phyloP scores from a whole-genome alignment of 2,797 vertebrate species.

The Brachyalestes nurse region DNA sequence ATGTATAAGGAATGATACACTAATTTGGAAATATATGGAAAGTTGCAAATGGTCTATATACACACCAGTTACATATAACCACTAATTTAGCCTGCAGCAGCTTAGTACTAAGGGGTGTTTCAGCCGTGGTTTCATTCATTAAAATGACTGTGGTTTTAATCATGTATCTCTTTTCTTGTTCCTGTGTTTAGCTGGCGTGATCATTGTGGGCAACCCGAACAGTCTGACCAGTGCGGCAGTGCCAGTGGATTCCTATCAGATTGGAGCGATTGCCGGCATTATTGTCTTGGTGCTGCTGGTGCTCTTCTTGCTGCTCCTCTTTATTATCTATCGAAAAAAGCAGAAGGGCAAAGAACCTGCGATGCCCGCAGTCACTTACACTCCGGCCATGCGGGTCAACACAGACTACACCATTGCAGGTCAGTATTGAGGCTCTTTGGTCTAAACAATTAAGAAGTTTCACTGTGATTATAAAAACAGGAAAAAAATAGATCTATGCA shows the following conservation, averaged over 20 bases:
- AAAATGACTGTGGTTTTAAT: too few relatives aligned
- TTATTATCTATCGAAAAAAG: constrained; percentile 91
- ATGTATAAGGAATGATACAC: too few relatives aligned
- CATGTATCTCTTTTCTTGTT: background rate
- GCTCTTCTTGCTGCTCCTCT: constrained; percentile 89
- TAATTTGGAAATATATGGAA: too few relatives aligned
- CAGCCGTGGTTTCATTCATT: too few relatives aligned
- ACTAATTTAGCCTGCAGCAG: too few relatives aligned
- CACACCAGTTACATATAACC: too few relatives aligned
- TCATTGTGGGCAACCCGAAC: constrained; percentile 89
- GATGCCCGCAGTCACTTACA: constrained; percentile 91
- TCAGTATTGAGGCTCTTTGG: constrained; percentile 57
- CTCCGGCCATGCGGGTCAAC: constrained; percentile 86
- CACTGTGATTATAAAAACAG: background rate
- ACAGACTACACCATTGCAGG: constrained; percentile 88
- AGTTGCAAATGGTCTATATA: too few relatives aligned
- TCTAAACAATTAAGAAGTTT: background rate
- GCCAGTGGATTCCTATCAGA: constrained; percentile 91
- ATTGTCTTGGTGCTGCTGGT: constrained; percentile 89
- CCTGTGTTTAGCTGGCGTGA: constrained; percentile 81
- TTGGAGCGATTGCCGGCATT: constrained; percentile 91
- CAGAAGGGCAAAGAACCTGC: constrained; percentile 91
- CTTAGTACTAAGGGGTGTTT: too few relatives aligned
- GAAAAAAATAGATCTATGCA: background rate
- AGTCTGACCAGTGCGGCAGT: constrained; percentile 90